These are phyloP conservation scores for Marronus borbonicus DNA, from an alignment of 2,888 invertebrate species.

Conservation along the genomic window DNA sequence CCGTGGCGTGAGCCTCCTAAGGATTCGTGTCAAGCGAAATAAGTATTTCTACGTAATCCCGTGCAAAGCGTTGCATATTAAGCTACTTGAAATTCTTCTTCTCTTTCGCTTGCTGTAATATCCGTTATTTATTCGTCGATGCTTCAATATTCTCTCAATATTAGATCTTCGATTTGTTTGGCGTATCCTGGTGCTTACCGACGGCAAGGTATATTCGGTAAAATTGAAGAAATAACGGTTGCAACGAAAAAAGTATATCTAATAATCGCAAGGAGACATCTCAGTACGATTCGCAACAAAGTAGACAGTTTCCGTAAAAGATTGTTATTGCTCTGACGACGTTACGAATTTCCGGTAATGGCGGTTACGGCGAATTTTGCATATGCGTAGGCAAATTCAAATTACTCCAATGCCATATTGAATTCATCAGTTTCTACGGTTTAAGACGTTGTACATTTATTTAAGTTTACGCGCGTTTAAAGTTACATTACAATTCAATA, in stretches of 20 bases:
- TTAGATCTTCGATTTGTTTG: background rate
- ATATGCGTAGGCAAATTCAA: constrained; percentile 55
- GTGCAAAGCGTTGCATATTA: too few species aligned
- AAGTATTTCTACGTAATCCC: too few species aligned
- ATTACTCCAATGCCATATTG: constrained; percentile 60
- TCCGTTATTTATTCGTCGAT: background rate
- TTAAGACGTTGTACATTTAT: constrained; percentile 56
- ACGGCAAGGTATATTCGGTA: too few species aligned
- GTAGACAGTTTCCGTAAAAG: constrained; percentile 57
- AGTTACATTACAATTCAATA: constrained; percentile 14
- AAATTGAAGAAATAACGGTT: too few species aligned
- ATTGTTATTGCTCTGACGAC: constrained; percentile 57
- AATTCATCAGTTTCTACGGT: constrained; percentile 60
- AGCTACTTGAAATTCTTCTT: too few species aligned
- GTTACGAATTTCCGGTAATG: constrained; percentile 56
- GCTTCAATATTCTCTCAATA: background rate
- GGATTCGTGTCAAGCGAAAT: too few species aligned
- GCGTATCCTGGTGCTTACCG: background rate
- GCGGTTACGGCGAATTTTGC: constrained; percentile 34
- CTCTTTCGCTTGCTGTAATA: background rate
- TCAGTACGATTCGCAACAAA: constrained; percentile 58
- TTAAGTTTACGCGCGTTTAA: background rate
- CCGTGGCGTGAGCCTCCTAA: too few species aligned
- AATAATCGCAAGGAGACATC: constrained; percentile 55
- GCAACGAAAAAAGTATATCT: constrained; percentile 43